Conservation (phyloP, 2,888 invertebrate genomes). For the Caenorhabditis sp. region DNA sequence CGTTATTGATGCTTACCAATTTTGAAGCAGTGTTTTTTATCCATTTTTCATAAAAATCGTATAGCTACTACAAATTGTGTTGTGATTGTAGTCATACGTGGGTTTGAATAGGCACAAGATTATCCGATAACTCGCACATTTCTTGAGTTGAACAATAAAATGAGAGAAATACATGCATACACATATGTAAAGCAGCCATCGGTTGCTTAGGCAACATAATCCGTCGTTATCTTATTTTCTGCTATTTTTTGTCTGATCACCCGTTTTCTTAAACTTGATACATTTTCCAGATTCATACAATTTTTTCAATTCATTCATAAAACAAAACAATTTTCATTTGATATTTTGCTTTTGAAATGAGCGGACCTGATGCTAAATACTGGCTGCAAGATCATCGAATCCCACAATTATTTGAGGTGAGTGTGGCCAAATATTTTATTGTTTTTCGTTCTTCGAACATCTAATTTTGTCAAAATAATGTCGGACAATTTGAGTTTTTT, state of each 20-base stretch:
- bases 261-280: not conserved
- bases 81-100: not conserved
- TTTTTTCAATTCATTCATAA: not conserved
- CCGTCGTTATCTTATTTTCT: not conserved
- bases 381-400: constrained; percentile 73
- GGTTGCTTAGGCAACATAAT: not conserved
- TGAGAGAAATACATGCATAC: not conserved
- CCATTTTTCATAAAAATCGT: not conserved
- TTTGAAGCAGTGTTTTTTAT: not conserved
- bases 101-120: not conserved
- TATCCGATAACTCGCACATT: not conserved
- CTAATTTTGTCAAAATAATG: no score
- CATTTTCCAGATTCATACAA: not conserved
- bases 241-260: not conserved
- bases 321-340: not conserved
- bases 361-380: constrained; percentile 71
- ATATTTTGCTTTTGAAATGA: not conserved
- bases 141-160: not conserved
- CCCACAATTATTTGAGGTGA: constrained; percentile 74
- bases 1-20: not conserved
- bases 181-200: not conserved
- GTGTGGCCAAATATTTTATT: no score
- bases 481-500: no score
- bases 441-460: no score
- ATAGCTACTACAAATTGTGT: not conserved